Conservation (phyloP, 30 jellyfish, hydroid and myxozoan species). For the Aurelia aurita complex sp. Pacific region DNA sequence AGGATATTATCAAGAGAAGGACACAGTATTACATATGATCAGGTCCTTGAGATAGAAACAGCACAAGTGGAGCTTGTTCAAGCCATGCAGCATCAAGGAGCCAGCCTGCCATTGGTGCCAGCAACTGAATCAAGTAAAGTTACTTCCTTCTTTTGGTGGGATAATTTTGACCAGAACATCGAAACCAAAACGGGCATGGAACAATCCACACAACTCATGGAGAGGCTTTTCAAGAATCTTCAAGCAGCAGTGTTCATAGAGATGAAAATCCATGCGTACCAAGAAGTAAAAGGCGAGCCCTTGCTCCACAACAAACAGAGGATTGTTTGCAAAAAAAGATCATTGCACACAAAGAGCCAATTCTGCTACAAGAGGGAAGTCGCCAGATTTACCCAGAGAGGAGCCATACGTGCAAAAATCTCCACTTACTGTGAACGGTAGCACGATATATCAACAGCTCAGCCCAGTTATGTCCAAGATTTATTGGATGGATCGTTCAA, state of each 20-base stretch:
- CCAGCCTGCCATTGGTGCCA: conserved; percentile 27
- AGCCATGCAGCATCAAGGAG: not conserved
- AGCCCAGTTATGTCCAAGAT: conserved; percentile 14
- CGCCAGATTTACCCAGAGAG: not conserved
- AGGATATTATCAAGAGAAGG: not conserved
- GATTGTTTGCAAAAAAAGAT: too few relatives aligned
- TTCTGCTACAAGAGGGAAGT: not conserved
- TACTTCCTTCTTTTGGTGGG: not conserved
- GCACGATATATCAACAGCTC: not conserved
- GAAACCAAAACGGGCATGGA: not conserved
- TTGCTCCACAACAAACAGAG: conserved; percentile 16
- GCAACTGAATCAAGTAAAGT: not conserved
- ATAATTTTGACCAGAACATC: not conserved
- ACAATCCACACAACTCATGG: not conserved
- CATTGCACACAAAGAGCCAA: not conserved
- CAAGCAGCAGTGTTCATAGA: conserved; percentile 36
- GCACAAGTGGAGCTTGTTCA: conserved; percentile 23
- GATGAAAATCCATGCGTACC: conserved; percentile 22
- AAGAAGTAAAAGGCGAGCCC: conserved; percentile 28
- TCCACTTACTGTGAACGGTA: conserved; percentile 2
- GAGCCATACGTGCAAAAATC: not conserved
- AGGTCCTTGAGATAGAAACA: conserved; percentile 10
- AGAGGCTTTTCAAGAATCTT: not conserved
- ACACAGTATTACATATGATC: conserved; percentile 12
- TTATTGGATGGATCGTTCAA: conserved; percentile 40